Evolutionary conservation across 2,797 vertebrate genomes (phyloP).

Genomic region (Melopsittacus undulatus): DNA sequence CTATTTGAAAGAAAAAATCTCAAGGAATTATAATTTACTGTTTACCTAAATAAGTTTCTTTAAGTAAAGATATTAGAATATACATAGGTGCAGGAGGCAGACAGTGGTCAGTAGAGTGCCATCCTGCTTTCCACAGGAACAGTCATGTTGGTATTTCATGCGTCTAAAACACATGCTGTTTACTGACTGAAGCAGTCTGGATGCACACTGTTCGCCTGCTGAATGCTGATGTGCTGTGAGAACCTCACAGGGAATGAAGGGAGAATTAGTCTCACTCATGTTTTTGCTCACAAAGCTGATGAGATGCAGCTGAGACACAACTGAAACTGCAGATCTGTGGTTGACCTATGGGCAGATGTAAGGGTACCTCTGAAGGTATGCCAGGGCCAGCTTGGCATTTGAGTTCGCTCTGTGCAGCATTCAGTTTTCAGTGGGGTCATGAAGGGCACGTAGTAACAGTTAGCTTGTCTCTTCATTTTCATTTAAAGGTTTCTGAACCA

Average conservation of each 20-base stretch:
- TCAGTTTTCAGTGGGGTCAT: background rate
- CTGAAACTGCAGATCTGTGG: background rate
- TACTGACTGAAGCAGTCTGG: background rate
- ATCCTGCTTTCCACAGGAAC: background rate
- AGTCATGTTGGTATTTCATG: background rate
- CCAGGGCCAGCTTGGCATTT: rapidly evolving
- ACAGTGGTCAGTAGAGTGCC: background rate
- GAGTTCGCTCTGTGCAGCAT: rapidly evolving
- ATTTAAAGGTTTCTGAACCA: background rate
- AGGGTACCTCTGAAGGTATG: background rate
- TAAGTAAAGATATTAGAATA: background rate
- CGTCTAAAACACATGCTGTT: background rate
- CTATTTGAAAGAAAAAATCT: background rate
- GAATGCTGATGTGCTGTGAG: background rate
- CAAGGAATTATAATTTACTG: background rate
- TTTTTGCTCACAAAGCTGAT: background rate
- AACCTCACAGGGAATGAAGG: background rate
- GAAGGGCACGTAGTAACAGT: background rate
- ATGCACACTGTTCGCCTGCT: background rate
- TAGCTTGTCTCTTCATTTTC: background rate
- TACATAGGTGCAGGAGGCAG: background rate
- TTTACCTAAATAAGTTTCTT: background rate
- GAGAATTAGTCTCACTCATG: background rate
- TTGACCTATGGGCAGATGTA: background rate
- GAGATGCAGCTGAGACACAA: background rate